Evolutionary conservation across 2,888 invertebrate genomes (phyloP), one percentile per base, ranked within the genome.

Genomic region (Agrotis ipsilon): DNA sequence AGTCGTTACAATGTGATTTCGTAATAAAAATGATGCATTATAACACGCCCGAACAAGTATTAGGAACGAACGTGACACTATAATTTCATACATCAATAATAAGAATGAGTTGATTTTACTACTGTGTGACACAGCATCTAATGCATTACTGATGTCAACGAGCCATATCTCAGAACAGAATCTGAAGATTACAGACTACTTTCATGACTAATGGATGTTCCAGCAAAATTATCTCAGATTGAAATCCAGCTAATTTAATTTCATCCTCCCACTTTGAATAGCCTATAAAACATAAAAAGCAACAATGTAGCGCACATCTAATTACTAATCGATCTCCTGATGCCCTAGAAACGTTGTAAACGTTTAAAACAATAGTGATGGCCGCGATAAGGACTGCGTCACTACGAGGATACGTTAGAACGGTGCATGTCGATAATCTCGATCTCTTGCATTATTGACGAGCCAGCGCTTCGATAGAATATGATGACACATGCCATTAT

Each of bases 401-500:
- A 75, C 83, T 81, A 81, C 85, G 89, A 90, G 91, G 92, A 94
- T 92, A 92, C 87, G 88, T 92, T 91, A 89, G 72, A 91, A 90
- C 88, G 86, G 92, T 94, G 94, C 95, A 95, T 95, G 96, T 94
- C 89, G 92, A 93, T 94, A 94, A 95, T 95, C 93, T 93, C 86
- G 88, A 91, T 91, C 87, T 87, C 86, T 73, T 95, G 94, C 93
- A 95, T 96, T 94, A 95, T 95, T 95, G 93, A 95, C 89, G 92
- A 92, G 91, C 85, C 89, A 86, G 86, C 91, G 90, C 91, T 92
- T 90, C 91, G 90, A 93, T 93, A 92, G 92, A 94, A 93, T 92
- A 94, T 93, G 94, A 94, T 94, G 95, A 92, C 92, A 94, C 94
- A 93, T 92, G 93, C 92, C 92, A 94, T 92, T 90, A 92, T 84